phyloP scores from a whole-genome alignment of 2,888 invertebrate species.

The Thymelicus lineola region DNA sequence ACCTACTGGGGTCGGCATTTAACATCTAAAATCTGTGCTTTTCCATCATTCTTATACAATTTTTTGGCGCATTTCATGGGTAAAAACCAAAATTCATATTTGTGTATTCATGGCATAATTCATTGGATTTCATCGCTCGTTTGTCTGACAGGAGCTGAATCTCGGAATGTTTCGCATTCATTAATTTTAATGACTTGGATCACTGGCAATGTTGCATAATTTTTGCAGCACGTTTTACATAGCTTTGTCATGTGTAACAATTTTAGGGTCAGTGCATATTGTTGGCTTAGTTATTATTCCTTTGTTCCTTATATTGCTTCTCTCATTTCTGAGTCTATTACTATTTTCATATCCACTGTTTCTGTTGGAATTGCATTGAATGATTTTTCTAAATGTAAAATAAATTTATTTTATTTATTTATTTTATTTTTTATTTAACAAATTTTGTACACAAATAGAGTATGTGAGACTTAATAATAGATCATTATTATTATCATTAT shows the following conservation, averaged over 20 bases:
- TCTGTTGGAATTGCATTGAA: neutral
- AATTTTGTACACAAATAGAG: too few species aligned
- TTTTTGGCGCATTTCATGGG: too few species aligned
- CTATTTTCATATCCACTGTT: neutral
- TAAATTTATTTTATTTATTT: too few species aligned
- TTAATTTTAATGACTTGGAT: conserved; percentile 29
- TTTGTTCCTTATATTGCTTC: neutral
- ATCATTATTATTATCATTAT: too few species aligned
- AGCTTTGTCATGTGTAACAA: conserved; percentile 7
- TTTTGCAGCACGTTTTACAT: conserved; percentile 15
- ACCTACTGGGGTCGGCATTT: too few species aligned
- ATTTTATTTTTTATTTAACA: too few species aligned
- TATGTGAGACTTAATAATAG: too few species aligned
- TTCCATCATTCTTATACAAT: too few species aligned
- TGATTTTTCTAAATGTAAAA: too few species aligned
- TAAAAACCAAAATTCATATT: too few species aligned
- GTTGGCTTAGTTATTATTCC: neutral
- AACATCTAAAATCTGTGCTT: too few species aligned
- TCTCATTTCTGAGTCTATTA: neutral
- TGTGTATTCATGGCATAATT: neutral
- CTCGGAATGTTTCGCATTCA: conserved; percentile 6
- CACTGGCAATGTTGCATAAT: conserved; percentile 24
- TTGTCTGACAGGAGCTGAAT: neutral
- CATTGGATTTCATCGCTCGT: conserved; percentile 4
- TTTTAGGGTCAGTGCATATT: conserved; percentile 10